Evolutionary conservation across 2,888 invertebrate species (phyloP), one percentile per base, ranked within the genome.

Genomic region (Drosophila paramelanica): DNA sequence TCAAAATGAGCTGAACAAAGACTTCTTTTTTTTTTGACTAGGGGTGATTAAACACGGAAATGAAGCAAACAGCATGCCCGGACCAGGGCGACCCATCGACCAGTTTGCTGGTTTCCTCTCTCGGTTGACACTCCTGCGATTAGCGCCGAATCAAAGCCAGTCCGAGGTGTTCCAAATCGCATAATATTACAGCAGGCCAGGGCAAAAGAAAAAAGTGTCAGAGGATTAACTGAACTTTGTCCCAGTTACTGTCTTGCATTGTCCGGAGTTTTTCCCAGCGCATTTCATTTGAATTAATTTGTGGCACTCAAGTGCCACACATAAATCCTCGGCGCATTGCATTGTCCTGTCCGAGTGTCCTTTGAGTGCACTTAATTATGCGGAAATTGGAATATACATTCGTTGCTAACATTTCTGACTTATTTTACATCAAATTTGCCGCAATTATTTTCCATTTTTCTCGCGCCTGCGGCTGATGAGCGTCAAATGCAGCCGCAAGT

Each of bases 261-360:
- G 38, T 14, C 31, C 0, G 31, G 10, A 3, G 31, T 56, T 51
- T 33, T 67, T 65, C 27, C 50, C 38, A 55, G 59, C 79, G 71
- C 61, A 76, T 89, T 87, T 87, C 81, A 83, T 89, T 82, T 83
- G 89, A 89, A 90, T 89, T 89, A 90, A 90, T 90, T 89, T 89
- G 79, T 77, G 81, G 83, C 84, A 77, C 89, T 90, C 88, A 88
- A 90, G 83, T 88, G 89, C 80, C 91, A 81, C 81, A 80, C 84
- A 87, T 84, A 89, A 84, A 81, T 78, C 73, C 81, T 74, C 59
- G 39, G 42, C 50, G 36, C 53, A 39, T 42, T 53, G 72, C 78
- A 75, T 67, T 53, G 67, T 65, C 45, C 56, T 55, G 50, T 42
- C 27, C 38, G 52, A 76, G 64, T 57, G 67, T 69, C 67, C 77